Conservation (phyloP, 2,113 vertebrate genomes). For the Ascaphus truei region DNA sequence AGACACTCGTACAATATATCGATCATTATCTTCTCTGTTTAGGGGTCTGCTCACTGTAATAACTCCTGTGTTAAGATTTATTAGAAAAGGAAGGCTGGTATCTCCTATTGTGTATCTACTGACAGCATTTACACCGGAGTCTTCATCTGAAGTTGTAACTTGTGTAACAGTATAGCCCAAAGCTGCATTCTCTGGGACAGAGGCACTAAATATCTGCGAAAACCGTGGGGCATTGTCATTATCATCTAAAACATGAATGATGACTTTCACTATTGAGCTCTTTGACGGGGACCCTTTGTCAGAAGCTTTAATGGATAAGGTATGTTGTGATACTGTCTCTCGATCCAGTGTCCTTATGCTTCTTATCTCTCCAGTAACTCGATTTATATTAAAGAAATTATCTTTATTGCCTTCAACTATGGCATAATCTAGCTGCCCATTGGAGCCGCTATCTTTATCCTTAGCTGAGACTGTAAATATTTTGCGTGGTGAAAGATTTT, state of each 20-base stretch:
- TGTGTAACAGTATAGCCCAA: constrained; percentile 83
- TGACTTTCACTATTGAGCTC: constrained; percentile 71
- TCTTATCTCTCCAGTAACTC: constrained; percentile 84
- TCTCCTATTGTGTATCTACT: constrained; percentile 86
- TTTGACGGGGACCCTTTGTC: constrained; percentile 78
- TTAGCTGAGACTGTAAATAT: constrained; percentile 77
- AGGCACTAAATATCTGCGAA: constrained; percentile 92
- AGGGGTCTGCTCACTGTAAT: constrained; percentile 86
- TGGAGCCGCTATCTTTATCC: constrained; percentile 85
- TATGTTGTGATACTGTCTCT: constrained; percentile 76
- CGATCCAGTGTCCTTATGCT: constrained; percentile 83
- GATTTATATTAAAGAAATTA: constrained; percentile 82
- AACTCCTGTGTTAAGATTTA: constrained; percentile 85
- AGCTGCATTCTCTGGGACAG: constrained; percentile 87
- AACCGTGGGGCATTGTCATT: constrained; percentile 94
- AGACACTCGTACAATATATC: constrained; percentile 86
- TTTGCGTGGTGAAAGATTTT: constrained; percentile 83
- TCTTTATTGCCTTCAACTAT: constrained; percentile 83
- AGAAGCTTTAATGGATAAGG: constrained; percentile 76
- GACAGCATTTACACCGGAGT: constrained; percentile 80
- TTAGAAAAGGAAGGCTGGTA: constrained; percentile 78
- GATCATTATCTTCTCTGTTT: constrained; percentile 88
- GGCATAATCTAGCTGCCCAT: constrained; percentile 84
- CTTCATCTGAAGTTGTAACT: constrained; percentile 93
- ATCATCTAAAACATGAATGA: constrained; percentile 84